These are phyloP conservation scores for Myathropa florea DNA, from an alignment of 2,888 invertebrate genomes.

Conservation along the genomic window DNA sequence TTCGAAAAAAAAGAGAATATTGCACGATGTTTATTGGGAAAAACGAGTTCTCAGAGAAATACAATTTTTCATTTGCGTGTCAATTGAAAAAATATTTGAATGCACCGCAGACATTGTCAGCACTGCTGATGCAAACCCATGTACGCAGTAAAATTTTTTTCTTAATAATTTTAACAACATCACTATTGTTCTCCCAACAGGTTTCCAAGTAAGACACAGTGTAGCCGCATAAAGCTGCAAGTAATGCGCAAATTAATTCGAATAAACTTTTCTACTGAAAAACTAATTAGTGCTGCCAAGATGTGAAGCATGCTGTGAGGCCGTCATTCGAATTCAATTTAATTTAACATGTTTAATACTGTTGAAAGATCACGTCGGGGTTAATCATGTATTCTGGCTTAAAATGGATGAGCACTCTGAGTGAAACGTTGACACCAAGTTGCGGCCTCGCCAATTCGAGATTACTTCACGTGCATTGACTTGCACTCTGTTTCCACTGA, in stretches of 20 bases:
- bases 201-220: background rate
- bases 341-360: background rate
- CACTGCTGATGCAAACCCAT: background rate
- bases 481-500: background rate
- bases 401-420: background rate
- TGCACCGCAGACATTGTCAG: background rate
- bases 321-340: background rate
- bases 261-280: background rate
- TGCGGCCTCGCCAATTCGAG: background rate
- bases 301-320: background rate
- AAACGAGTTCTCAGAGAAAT: too few relatives aligned
- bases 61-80: background rate
- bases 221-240: background rate
- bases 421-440: constrained; percentile 16
- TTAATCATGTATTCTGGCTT: constrained; percentile 19
- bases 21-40: too few relatives aligned
- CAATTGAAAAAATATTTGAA: background rate
- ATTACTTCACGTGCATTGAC: background rate
- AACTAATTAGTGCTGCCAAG: background rate
- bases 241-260: background rate
- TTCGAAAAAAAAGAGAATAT: too few relatives aligned
- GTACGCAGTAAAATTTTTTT: background rate
- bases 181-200: background rate
- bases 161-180: background rate
- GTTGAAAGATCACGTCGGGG: constrained; percentile 8